Percentiles rank a stretch among this genome's conserved stretches.
phyloP scores from a whole-genome alignment of 1,140 invertebrate genomes.

The Drosophila sechellia region DNA sequence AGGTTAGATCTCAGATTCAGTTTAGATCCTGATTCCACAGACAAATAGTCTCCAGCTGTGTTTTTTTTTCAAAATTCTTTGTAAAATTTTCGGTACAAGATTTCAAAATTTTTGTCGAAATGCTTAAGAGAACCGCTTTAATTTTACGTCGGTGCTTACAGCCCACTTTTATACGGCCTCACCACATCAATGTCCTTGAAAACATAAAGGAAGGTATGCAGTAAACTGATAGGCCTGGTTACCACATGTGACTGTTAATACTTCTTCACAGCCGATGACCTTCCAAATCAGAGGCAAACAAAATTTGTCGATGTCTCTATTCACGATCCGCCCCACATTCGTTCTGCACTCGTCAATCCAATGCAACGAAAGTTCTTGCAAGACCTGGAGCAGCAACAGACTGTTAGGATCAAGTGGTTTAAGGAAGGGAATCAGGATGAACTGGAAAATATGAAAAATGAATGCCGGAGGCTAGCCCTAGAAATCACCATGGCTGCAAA shows the following conservation, averaged over 20 bases:
- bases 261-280: background rate
- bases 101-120: background rate
- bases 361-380: slow-evolving; percentile 7
- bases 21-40: background rate
- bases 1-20: background rate
- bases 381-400: background rate
- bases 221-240: background rate
- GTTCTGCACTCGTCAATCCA: background rate
- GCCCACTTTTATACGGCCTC: background rate
- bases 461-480: background rate
- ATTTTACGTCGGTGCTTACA: background rate
- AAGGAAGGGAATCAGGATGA: background rate
- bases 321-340: background rate
- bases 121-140: background rate
- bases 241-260: background rate
- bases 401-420: background rate
- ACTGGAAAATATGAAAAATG: background rate
- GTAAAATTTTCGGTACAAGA: background rate
- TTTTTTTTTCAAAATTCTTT: background rate
- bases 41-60: background rate
- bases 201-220: background rate
- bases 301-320: background rate
- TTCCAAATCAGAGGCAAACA: background rate
- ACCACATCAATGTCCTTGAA: background rate
- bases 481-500: background rate